These are phyloP conservation scores for Phaenicophaeus curvirostris DNA, from an alignment of 2,797 vertebrate species.

Conservation along the genomic window DNA sequence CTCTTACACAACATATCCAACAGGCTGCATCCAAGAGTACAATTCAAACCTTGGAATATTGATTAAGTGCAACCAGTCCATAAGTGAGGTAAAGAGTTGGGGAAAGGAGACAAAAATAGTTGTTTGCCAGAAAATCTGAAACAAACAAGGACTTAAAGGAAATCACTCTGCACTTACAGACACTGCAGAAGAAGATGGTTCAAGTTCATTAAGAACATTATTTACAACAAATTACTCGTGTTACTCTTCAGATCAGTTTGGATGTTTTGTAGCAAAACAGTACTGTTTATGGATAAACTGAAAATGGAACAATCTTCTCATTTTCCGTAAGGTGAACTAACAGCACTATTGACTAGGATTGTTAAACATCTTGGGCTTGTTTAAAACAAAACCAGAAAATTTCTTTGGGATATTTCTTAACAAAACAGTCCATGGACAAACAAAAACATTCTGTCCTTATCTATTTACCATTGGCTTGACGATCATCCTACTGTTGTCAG, in stretches of 20 bases:
- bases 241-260: not conserved
- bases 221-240: slow-evolving; percentile 31
- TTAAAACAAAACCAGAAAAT: not conserved
- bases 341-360: not conserved
- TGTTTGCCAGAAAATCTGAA: slow-evolving; percentile 11
- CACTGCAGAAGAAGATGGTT: not conserved
- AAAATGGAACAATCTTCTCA: slow-evolving; percentile 12
- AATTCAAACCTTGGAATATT: not conserved
- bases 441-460: not conserved
- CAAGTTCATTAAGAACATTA: slow-evolving; percentile 34
- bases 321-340: not conserved
- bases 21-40: not conserved
- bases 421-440: not conserved
- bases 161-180: slow-evolving; percentile 13
- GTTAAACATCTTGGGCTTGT: not conserved
- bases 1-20: not conserved
- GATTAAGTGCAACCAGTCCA: not conserved
- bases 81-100: not conserved
- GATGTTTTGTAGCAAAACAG: slow-evolving; percentile 3
- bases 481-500: not conserved
- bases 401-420: not conserved
- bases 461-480: not conserved
- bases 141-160: slow-evolving; percentile 26
- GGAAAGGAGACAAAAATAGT: not conserved
- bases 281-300: not conserved